Evolutionary conservation across 2,113 vertebrate species (phyloP).

Genomic region (Willisornis vidua): DNA sequence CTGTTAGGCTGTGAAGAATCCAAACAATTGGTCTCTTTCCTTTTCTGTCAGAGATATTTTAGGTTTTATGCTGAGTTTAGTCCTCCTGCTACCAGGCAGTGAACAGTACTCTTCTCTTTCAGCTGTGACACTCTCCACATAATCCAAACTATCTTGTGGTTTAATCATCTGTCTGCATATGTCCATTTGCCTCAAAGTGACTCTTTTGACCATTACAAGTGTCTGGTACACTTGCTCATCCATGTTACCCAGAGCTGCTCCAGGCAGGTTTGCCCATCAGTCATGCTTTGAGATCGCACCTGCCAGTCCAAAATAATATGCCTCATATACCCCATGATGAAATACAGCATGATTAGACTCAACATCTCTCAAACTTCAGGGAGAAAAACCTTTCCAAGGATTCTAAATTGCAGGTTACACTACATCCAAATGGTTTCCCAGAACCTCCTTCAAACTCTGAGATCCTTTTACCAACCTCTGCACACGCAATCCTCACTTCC

Average conservation of each 20-base stretch:
- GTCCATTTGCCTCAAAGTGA: neutral
- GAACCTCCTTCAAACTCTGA: neutral
- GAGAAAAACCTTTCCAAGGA: neutral
- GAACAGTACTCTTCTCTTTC: neutral
- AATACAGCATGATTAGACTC: neutral
- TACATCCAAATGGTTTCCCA: neutral
- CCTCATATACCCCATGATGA: neutral
- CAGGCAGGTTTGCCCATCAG: neutral
- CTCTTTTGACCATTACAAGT: neutral
- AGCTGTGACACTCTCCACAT: neutral
- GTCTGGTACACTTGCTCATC: neutral
- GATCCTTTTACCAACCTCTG: neutral
- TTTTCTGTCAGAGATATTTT: neutral
- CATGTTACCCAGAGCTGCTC: neutral
- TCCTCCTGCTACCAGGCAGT: neutral
- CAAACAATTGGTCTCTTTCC: neutral
- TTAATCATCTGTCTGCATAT: constrained; percentile 14
- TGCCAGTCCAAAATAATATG: rapidly evolving
- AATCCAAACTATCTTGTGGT: neutral
- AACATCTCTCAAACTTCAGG: neutral
- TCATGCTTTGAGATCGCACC: rapidly evolving
- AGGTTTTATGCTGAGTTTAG: neutral
- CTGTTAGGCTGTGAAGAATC: neutral
- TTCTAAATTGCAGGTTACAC: neutral
- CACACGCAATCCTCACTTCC: neutral